Evolutionary conservation across 2,113 vertebrate genomes (phyloP).

Genomic region (Taxidea taxus): DNA sequence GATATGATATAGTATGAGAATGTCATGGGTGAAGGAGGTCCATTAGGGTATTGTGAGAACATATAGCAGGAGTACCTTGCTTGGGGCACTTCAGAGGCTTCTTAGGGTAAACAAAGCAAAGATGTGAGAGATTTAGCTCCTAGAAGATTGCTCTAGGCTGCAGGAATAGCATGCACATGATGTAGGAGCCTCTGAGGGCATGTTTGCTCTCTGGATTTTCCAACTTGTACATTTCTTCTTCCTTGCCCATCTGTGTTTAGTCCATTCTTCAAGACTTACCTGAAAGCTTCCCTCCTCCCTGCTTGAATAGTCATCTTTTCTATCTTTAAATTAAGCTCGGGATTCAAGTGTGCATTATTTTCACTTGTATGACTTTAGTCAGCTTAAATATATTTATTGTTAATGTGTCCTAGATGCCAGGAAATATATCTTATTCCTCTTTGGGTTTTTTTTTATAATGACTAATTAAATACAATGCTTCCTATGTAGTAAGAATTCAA

Average conservation of each 20-base stretch:
- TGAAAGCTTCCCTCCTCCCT: not conserved
- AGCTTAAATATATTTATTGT: not conserved
- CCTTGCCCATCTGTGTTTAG: not conserved
- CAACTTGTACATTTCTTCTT: not conserved
- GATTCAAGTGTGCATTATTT: not conserved
- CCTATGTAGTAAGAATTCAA: not conserved
- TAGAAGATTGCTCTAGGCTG: not conserved
- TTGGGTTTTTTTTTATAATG: not conserved
- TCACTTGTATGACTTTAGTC: not conserved
- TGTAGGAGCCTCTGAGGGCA: too few relatives aligned
- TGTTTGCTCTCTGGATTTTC: not conserved
- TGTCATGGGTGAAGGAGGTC: not conserved
- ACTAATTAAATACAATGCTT: not conserved
- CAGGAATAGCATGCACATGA: not conserved
- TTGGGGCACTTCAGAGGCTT: not conserved
- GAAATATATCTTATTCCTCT: not conserved
- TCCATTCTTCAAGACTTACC: not conserved
- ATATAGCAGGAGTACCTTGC: not conserved
- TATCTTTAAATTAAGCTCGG: not conserved
- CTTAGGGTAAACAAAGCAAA: not conserved
- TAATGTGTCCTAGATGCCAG: not conserved
- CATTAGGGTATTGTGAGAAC: not conserved
- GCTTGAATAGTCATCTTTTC: not conserved
- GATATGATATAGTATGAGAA: not conserved
- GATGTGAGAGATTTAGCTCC: not conserved